Conservation (phyloP, 1,140 invertebrate species). For the Chironomus tepperi region DNA sequence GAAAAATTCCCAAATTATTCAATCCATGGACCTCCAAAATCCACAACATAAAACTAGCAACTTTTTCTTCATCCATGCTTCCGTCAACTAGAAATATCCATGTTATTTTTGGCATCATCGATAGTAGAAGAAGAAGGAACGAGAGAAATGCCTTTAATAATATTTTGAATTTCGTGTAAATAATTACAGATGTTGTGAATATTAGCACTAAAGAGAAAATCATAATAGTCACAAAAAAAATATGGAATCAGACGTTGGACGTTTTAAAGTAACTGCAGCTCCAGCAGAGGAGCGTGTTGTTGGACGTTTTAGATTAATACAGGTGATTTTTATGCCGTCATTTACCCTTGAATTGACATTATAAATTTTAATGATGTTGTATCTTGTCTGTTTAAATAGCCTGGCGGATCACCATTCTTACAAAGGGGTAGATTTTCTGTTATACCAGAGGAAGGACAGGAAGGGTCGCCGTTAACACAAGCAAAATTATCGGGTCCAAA, state of each 20-base stretch:
- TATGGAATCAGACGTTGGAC: constrained; percentile 36
- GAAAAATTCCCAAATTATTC: too few relatives aligned
- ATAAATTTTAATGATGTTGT: not conserved
- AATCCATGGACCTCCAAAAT: too few relatives aligned
- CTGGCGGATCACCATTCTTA: constrained; percentile 33
- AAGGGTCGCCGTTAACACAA: constrained; percentile 29
- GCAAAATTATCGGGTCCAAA: constrained; percentile 16
- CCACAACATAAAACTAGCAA: too few relatives aligned
- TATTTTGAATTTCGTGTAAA: not conserved
- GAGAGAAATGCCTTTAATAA: too few relatives aligned
- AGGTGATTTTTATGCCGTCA: not conserved
- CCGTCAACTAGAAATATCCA: too few relatives aligned
- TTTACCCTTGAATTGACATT: too few relatives aligned
- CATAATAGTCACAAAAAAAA: not conserved
- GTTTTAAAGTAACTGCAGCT: constrained; percentile 38
- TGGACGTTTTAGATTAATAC: constrained; percentile 38
- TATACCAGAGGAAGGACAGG: constrained; percentile 38
- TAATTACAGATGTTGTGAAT: not conserved
- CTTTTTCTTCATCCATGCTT: too few relatives aligned
- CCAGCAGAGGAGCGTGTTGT: constrained; percentile 36
- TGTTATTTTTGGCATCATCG: too few relatives aligned
- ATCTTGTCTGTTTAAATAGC: not conserved
- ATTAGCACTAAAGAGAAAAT: not conserved
- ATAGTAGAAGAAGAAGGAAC: too few relatives aligned
- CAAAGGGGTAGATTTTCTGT: constrained; percentile 40